phyloP scores from a whole-genome alignment of 2,113 vertebrate species.

The Sigmodon hispidus region DNA sequence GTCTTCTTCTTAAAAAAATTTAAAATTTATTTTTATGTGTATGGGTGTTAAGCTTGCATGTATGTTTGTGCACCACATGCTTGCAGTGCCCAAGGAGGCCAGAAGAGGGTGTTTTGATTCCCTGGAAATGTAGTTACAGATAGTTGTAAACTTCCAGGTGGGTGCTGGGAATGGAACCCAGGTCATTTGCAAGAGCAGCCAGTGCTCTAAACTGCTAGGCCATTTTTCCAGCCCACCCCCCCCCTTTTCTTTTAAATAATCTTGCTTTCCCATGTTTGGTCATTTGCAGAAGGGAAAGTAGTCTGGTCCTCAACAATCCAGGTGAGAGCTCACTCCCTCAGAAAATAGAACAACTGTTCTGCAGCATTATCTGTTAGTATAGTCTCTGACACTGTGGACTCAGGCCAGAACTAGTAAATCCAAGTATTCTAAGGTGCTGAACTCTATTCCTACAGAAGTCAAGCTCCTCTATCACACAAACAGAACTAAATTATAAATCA shows the following conservation, averaged over 20 bases:
- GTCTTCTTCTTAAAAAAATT: neutral
- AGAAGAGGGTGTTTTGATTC: neutral
- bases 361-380: neutral
- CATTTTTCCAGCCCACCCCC: neutral
- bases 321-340: neutral
- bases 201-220: neutral
- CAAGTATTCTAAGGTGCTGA: neutral
- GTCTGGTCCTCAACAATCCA: neutral
- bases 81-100: neutral
- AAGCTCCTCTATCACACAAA: neutral
- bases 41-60: neutral
- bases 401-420: neutral
- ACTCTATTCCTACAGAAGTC: neutral
- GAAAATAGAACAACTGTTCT: neutral
- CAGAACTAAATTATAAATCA: conserved; percentile 5
- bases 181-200: neutral
- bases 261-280: conserved; percentile 36
- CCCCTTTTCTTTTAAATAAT: neutral
- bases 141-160: neutral
- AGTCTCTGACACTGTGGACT: neutral
- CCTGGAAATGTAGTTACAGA: neutral
- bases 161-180: neutral
- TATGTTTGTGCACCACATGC: neutral
- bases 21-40: neutral
- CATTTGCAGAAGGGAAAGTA: conserved; percentile 45